Conservation (phyloP, 1,140 invertebrate species). For the Heliconius hermathena region DNA sequence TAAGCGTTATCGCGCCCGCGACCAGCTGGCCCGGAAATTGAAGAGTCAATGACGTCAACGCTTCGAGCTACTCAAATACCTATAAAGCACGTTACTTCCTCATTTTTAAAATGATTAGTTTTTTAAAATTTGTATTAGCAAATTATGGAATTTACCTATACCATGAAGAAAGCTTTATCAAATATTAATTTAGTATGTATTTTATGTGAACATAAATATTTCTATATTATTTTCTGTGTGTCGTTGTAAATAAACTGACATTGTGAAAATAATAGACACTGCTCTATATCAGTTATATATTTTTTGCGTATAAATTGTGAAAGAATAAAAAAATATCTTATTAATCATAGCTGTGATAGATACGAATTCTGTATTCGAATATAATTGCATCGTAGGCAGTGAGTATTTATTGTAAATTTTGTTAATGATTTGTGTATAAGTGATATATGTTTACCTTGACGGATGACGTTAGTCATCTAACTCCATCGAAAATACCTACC, state of each 20-base stretch:
- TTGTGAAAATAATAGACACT: too few relatives aligned
- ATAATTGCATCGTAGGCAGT: background rate
- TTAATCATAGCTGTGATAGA: background rate
- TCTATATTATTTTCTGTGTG: too few relatives aligned
- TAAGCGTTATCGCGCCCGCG: slow-evolving; percentile 61
- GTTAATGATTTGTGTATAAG: slow-evolving; percentile 18
- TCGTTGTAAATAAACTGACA: too few relatives aligned
- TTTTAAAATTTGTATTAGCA: background rate
- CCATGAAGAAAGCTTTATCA: background rate
- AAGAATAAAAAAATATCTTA: background rate
- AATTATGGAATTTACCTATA: background rate
- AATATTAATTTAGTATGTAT: too few relatives aligned
- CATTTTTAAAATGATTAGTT: slow-evolving; percentile 8
- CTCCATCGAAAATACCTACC: slow-evolving; percentile 8
- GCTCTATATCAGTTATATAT: background rate
- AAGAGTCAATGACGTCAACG: slow-evolving; percentile 53
- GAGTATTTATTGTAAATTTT: background rate
- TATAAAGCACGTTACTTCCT: slow-evolving; percentile 32
- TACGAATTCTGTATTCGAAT: background rate
- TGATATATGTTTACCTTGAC: too few relatives aligned
- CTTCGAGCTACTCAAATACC: slow-evolving; percentile 22
- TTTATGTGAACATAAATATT: too few relatives aligned
- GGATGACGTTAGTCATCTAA: slow-evolving; percentile 32
- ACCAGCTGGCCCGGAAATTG: slow-evolving; percentile 65
- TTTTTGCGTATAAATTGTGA: background rate